Percentiles rank a stretch among this genome's conserved stretches.
Evolutionary conservation across 2,888 invertebrate species (phyloP).

Genomic region (Unio delphinus): DNA sequence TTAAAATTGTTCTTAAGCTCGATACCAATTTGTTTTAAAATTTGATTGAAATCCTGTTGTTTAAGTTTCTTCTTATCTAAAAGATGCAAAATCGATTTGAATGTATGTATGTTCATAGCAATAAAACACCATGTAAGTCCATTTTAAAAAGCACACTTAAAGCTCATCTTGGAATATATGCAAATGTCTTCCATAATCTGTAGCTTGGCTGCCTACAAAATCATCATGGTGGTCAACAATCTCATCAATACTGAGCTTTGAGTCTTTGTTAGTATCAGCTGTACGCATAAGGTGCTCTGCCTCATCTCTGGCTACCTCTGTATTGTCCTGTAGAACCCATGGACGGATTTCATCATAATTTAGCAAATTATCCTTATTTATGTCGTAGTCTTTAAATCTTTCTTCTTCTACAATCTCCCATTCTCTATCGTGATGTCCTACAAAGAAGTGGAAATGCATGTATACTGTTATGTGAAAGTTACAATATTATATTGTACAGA

Average conservation of each 20-base stretch:
- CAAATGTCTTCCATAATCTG: conserved; percentile 97
- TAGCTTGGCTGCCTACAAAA: conserved; percentile 98
- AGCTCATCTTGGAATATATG: conserved; percentile 80
- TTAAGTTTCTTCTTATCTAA: too few relatives aligned
- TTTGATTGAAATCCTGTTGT: too few relatives aligned
- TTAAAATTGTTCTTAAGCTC: too few relatives aligned
- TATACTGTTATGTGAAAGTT: too few relatives aligned
- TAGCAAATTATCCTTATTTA: conserved; percentile 86
- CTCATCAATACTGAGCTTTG: conserved; percentile 88
- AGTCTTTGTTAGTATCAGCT: conserved; percentile 76
- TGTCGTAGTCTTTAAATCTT: conserved; percentile 78
- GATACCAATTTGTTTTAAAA: too few relatives aligned
- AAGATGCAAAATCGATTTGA: too few relatives aligned
- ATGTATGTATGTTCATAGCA: too few relatives aligned
- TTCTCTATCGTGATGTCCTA: conserved; percentile 47
- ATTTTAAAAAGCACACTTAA: conserved; percentile 14
- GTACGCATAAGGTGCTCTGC: conserved; percentile 85
- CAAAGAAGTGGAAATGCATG: conserved; percentile 5
- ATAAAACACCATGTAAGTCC: too few relatives aligned
- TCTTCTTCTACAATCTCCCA: conserved; percentile 52
- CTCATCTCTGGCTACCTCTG: conserved; percentile 91
- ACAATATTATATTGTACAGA: too few relatives aligned
- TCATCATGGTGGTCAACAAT: conserved; percentile 93
- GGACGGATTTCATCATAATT: conserved; percentile 84
- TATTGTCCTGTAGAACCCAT: conserved; percentile 89